phyloP scores from a whole-genome alignment of 2,888 invertebrate species.

The Heliconius charithonia region DNA sequence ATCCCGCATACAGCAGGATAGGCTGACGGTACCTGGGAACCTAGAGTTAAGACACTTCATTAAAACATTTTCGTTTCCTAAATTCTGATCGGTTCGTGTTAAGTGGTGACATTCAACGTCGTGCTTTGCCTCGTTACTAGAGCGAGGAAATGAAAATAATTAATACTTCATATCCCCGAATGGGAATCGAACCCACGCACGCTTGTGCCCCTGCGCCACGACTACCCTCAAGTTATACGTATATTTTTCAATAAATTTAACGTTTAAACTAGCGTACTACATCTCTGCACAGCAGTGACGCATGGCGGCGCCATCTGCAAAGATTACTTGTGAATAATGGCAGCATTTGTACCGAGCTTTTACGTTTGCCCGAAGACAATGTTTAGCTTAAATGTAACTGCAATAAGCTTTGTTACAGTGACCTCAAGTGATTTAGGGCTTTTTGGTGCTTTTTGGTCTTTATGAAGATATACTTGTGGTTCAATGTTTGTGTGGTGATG shows the following conservation, averaged over 20 bases:
- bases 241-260: constrained; percentile 15
- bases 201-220: background rate
- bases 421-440: constrained; percentile 24
- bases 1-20: too few relatives aligned
- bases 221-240: too few relatives aligned
- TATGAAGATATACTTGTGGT: background rate
- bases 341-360: constrained; percentile 34
- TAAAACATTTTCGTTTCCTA: too few relatives aligned
- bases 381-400: constrained; percentile 24
- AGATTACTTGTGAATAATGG: constrained; percentile 39
- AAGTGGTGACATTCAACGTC: too few relatives aligned
- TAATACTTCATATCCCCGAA: too few relatives aligned
- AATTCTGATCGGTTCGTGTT: too few relatives aligned
- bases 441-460: constrained; percentile 8
- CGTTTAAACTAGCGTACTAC: constrained; percentile 5
- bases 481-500: background rate
- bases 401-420: constrained; percentile 19
- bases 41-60: too few relatives aligned
- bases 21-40: too few relatives aligned
- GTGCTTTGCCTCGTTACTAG: too few relatives aligned
- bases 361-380: constrained; percentile 28
- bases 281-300: constrained; percentile 21
- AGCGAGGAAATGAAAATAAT: too few relatives aligned
- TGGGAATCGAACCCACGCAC: too few relatives aligned
- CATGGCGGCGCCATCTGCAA: constrained; percentile 33